Evolutionary conservation across 2,797 vertebrate genomes (phyloP).

Genomic region (Gorsachius magnificus): DNA sequence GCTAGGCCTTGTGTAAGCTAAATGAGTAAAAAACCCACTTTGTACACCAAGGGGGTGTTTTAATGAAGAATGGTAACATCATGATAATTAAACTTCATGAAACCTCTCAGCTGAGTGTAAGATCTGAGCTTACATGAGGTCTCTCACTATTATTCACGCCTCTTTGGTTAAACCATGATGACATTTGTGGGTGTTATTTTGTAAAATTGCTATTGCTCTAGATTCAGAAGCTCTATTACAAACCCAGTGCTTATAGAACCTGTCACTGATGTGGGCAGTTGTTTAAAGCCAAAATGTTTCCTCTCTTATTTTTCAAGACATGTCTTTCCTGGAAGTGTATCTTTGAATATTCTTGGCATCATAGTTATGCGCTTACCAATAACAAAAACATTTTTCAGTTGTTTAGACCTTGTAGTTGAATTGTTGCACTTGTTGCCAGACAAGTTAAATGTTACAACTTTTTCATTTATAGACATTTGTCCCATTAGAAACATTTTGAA

Average conservation of each 20-base stretch:
- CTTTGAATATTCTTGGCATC: conserved; percentile 1
- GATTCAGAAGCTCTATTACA: conserved; percentile 13
- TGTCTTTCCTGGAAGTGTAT: conserved; percentile 26
- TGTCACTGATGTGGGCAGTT: conserved; percentile 50
- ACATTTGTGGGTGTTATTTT: background rate
- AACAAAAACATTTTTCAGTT: conserved; percentile 15
- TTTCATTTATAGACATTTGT: background rate
- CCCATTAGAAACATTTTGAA: background rate
- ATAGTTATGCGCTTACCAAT: background rate
- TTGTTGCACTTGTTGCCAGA: background rate
- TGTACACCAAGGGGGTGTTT: background rate
- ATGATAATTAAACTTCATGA: conserved; percentile 11
- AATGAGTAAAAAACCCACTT: background rate
- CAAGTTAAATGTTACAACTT: background rate
- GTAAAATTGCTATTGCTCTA: conserved; percentile 40
- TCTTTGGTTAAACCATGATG: background rate
- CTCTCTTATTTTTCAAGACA: conserved; percentile 1
- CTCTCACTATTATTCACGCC: conserved; percentile 13
- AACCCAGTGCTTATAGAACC: background rate
- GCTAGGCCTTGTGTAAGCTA: background rate
- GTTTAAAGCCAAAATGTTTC: background rate
- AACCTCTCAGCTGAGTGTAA: background rate
- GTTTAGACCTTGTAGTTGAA: background rate
- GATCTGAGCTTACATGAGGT: background rate
- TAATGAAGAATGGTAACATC: background rate